Evolutionary conservation across 1,140 invertebrate genomes (phyloP), one percentile per base, ranked within the genome.

Genomic region (Trichonephila inaurata): DNA sequence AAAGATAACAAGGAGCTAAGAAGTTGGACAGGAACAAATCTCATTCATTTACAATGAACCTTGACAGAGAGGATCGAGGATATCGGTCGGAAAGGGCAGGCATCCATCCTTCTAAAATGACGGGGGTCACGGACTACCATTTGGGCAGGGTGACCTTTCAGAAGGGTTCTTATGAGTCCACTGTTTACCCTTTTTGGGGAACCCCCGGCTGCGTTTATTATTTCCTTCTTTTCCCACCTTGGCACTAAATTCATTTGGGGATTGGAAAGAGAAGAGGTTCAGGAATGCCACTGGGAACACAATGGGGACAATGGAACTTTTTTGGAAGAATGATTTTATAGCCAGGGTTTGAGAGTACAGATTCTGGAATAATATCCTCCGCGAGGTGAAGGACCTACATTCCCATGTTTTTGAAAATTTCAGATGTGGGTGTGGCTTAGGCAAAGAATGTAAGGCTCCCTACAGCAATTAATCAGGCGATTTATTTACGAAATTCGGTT

Each of bases 1-100:
- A 90, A 90, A 90, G 88, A 90, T 28, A 90, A 90, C 88, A 81
- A 90, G 89, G 89, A 81, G 14, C 72, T 72, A 14, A 90, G 88
- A 77, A 77, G 51, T 90, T 90, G 89, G 69, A 61, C 69, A 90
- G 69, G 89, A 81, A 81, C 69, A 81, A 90, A 81, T 33, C 33
- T 69, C 51, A 90, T 90, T 81, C 89, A 81, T 90, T 81, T 72
- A 81, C 69, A 60, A 33, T 16, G 44, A 64, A 69, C 66, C 21
- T 77, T 33, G 2, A n/a, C 66, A 3, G 10, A 12, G 33, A 77
- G 51, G 7, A 12, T 2, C 18, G 60, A 24, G 89, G 81, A 77
- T 62, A 60, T 85, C 51, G 83, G 18, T 81, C 8, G 19, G 69
- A 89, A 90, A 72, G 72, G 40, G 18, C 14, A 28, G 24, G 44